Evolutionary conservation across 2,113 vertebrate genomes (phyloP).

Genomic region (Sebastes schlegelii): DNA sequence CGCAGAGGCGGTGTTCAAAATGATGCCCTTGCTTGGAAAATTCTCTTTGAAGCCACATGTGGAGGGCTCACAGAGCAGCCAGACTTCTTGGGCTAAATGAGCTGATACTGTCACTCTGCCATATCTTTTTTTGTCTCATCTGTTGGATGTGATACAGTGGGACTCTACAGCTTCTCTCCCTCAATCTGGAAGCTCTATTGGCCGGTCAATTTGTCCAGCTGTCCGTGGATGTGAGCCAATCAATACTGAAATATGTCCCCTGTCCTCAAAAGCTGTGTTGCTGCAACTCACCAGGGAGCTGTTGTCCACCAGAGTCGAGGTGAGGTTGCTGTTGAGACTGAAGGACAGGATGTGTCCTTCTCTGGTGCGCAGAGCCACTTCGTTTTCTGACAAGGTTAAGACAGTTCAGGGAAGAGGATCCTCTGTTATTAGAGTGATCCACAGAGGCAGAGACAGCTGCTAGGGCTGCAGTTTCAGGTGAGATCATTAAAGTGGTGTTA

Average conservation of each 20-base stretch:
- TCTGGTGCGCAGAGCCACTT: conserved; percentile 80
- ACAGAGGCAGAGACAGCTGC: not conserved
- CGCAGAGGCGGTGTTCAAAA: conserved; percentile 69
- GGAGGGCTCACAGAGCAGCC: conserved; percentile 58
- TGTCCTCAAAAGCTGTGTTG: conserved; percentile 28
- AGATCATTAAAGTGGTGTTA: not conserved
- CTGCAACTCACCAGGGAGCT: conserved; percentile 84
- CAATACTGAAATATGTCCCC: conserved; percentile 43
- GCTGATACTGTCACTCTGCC: conserved; percentile 61
- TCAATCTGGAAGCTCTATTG: conserved; percentile 22
- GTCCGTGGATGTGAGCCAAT: conserved; percentile 46
- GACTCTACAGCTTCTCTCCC: conserved; percentile 12
- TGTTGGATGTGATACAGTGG: conserved; percentile 43
- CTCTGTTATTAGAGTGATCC: conserved; percentile 15
- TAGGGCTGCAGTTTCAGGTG: not conserved
- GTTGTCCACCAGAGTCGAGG: conserved; percentile 83
- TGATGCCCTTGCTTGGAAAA: conserved; percentile 70
- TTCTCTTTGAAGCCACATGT: conserved; percentile 76
- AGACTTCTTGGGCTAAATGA: conserved; percentile 33
- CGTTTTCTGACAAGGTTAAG: conserved; percentile 75
- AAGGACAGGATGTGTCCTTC: conserved; percentile 83
- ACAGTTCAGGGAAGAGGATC: conserved; percentile 12
- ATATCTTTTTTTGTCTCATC: conserved; percentile 54
- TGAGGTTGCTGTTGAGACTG: conserved; percentile 80
- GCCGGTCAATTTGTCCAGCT: conserved; percentile 40